Conservation (phyloP, 2,797 vertebrate species). For the Cottoperca gobio region DNA sequence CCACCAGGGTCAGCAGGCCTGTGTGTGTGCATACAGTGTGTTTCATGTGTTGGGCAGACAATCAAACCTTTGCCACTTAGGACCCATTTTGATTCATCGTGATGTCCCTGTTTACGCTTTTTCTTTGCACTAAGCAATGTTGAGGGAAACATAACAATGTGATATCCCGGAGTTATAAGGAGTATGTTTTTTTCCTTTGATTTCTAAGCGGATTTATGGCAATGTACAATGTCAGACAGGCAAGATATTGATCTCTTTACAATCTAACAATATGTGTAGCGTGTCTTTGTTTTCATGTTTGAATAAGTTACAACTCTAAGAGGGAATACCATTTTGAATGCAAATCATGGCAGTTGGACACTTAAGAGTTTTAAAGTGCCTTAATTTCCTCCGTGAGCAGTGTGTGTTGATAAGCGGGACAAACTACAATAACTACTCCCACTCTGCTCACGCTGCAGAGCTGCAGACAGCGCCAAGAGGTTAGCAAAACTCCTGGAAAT, state of each 20-base stretch:
- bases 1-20: background rate
- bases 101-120: background rate
- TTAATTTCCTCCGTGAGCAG: background rate
- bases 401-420: background rate
- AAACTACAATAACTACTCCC: constrained; percentile 3
- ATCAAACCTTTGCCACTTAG: background rate
- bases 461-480: constrained; percentile 28
- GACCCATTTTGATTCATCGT: background rate
- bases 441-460: background rate
- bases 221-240: no score
- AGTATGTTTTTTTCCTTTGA: no score
- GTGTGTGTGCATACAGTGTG: constrained; percentile 11
- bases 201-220: no score
- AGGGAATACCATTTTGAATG: background rate
- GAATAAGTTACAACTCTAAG: no score
- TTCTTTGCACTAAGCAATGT: background rate
- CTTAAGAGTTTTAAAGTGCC: background rate
- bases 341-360: background rate
- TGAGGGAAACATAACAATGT: background rate
- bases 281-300: no score
- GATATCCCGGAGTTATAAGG: no score
- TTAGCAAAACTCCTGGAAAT: constrained; percentile 22
- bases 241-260: no score
- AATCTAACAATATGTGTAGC: no score
- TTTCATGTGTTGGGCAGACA: background rate